Conservation (phyloP, 2,888 invertebrate species). For the Nomada lathburiana region DNA sequence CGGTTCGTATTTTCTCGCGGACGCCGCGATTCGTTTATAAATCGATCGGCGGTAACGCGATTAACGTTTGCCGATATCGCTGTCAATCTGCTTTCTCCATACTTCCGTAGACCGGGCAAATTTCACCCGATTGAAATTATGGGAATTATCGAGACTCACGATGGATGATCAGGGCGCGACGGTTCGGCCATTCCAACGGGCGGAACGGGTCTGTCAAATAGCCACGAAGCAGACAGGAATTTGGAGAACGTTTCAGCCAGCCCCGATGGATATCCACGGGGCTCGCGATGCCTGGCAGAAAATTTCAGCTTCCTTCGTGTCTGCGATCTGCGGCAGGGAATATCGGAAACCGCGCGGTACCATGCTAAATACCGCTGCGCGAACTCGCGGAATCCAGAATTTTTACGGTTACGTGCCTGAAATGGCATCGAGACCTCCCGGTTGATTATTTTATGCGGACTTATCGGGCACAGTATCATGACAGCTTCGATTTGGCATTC, state of each 20-base stretch:
- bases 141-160: constrained; percentile 45
- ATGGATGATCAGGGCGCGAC: constrained; percentile 54
- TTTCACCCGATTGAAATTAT: constrained; percentile 57
- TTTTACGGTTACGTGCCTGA: constrained; percentile 26
- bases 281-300: constrained; percentile 46
- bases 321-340: constrained; percentile 15
- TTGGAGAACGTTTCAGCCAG: constrained; percentile 46
- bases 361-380: constrained; percentile 59
- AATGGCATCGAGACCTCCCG: constrained; percentile 16
- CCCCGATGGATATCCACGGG: constrained; percentile 45
- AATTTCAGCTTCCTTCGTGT: constrained; percentile 61
- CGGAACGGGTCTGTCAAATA: constrained; percentile 65
- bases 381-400: constrained; percentile 48
- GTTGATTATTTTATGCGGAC: not conserved
- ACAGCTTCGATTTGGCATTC: not conserved
- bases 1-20: not conserved
- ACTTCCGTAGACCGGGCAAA: constrained; percentile 38
- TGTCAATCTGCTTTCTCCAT: constrained; percentile 40
- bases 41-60: constrained; percentile 35
- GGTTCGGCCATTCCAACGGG: constrained; percentile 42
- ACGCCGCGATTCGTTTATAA: constrained; percentile 10
- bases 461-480: not conserved
- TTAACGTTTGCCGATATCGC: constrained; percentile 47
- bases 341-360: constrained; percentile 44
- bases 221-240: constrained; percentile 60